Evolutionary conservation across 2,113 vertebrate genomes (phyloP).

Genomic region (Anthoscopus minutus): DNA sequence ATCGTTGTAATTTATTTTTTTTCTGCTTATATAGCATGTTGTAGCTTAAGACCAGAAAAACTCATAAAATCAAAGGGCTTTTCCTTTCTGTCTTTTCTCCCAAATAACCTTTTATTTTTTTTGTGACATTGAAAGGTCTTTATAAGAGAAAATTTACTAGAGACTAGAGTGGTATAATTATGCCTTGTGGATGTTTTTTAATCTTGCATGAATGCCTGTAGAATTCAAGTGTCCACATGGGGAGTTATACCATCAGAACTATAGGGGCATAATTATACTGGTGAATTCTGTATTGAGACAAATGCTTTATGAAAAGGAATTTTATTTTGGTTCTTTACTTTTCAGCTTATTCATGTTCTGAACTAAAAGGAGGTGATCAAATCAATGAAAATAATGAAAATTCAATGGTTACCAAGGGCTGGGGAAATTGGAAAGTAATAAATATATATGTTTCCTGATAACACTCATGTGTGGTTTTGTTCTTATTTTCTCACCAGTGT

Average conservation of each 20-base stretch:
- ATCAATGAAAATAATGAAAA: conserved; percentile 53
- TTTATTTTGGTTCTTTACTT: conserved; percentile 27
- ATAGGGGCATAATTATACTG: neutral
- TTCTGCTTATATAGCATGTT: neutral
- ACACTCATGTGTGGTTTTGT: neutral
- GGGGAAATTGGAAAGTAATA: conserved; percentile 33
- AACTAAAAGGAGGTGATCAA: conserved; percentile 32
- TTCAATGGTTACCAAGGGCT: conserved; percentile 12
- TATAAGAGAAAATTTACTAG: conserved; percentile 28
- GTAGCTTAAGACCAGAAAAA: neutral
- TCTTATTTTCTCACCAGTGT: neutral
- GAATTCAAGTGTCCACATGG: conserved; percentile 1
- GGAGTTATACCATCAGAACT: conserved; percentile 23
- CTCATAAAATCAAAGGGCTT: neutral
- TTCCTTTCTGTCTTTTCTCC: neutral
- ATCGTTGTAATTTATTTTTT: neutral
- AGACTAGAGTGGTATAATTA: conserved; percentile 28
- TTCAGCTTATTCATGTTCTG: conserved; percentile 2
- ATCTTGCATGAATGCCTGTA: conserved; percentile 37
- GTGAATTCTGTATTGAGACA: conserved; percentile 11
- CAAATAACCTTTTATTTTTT: neutral
- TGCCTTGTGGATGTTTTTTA: conserved; percentile 41
- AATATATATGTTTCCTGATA: conserved; percentile 23
- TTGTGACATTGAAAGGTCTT: neutral
- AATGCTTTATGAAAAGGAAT: conserved; percentile 17